Conservation (phyloP, 2,797 vertebrate genomes). For the Podarcis siculus region DNA sequence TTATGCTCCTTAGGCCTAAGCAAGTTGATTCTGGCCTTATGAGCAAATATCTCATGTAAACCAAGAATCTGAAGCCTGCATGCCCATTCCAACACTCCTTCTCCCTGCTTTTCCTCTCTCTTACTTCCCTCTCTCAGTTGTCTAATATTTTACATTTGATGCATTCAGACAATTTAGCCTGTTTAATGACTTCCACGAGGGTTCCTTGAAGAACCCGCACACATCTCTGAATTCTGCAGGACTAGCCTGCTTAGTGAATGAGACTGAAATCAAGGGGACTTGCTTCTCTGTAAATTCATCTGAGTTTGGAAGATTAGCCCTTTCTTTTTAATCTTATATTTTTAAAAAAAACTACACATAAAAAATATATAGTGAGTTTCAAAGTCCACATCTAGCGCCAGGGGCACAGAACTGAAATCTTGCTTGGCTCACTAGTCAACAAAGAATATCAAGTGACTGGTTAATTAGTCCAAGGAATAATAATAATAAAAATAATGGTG, state of each 20-base stretch:
- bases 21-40: accelerated
- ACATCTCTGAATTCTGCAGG: background rate
- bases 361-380: background rate
- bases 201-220: background rate
- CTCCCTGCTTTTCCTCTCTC: background rate
- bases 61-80: background rate
- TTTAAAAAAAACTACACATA: too few relatives aligned
- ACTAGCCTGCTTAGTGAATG: background rate
- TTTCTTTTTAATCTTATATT: background rate
- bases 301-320: background rate
- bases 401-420: background rate
- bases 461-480: background rate
- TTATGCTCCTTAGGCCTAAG: slow-evolving; percentile 27
- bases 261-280: background rate
- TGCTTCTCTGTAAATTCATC: background rate
- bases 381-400: background rate
- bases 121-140: background rate
- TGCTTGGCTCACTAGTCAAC: background rate
- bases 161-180: background rate
- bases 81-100: background rate
- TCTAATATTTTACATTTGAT: background rate
- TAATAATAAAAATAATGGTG: accelerated
- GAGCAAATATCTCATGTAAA: background rate
- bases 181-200: background rate
- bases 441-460: slow-evolving; percentile 34